phyloP scores from a whole-genome alignment of 2,797 vertebrate genomes.

The Thalassophryne amazonica region DNA sequence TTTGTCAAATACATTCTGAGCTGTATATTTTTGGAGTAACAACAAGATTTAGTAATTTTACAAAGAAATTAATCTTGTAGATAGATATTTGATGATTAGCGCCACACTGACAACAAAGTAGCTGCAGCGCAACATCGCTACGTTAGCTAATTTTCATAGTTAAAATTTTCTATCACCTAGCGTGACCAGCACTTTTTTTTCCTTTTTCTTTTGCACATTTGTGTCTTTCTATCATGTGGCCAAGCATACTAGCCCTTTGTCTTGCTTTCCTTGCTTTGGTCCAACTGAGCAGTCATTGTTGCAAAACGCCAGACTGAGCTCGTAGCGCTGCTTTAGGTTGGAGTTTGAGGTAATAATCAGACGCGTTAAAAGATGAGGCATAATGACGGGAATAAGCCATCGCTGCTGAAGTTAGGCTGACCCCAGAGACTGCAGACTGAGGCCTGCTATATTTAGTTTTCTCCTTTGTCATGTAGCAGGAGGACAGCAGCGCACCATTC shows the following conservation, averaged over 20 bases:
- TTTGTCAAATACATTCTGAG: no score
- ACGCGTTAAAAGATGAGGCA: conserved; percentile 22
- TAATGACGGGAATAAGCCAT: conserved; percentile 53
- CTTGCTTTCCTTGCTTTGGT: conserved; percentile 10
- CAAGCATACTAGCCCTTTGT: conserved; percentile 10
- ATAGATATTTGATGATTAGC: no score
- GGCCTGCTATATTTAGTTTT: conserved; percentile 61
- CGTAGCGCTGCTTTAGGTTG: conserved; percentile 11
- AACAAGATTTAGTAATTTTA: no score
- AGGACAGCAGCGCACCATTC: conserved; percentile 51
- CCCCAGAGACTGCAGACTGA: conserved; percentile 46
- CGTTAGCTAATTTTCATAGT: no score
- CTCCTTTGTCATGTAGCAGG: conserved; percentile 49
- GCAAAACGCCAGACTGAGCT: conserved; percentile 22
- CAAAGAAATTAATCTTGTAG: no score
- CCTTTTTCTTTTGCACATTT: not conserved
- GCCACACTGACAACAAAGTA: no score
- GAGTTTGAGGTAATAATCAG: conserved; percentile 31
- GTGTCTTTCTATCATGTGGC: not conserved
- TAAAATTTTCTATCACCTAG: no score
- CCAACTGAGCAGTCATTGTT: conserved; percentile 5
- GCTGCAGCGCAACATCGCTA: no score
- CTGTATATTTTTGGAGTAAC: no score
- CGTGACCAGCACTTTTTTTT: no score
- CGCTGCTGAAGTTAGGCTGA: conserved; percentile 29